Evolutionary conservation across 2,888 invertebrate genomes (phyloP), one percentile per base, ranked within the genome.

Genomic region (Notodonta dromedarius): DNA sequence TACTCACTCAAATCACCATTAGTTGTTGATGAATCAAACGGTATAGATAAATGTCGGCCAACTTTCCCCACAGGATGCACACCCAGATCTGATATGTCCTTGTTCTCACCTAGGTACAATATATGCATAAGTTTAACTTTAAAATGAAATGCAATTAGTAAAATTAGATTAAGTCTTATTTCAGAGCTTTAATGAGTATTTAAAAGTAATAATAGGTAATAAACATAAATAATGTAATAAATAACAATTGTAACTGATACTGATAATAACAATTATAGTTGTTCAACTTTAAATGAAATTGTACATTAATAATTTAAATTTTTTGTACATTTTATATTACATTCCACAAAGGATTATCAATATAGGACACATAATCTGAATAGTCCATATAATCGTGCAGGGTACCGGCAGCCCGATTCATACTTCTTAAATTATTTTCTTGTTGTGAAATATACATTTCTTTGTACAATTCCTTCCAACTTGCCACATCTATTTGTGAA

Each of bases 1-100:
- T 82, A 91, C 92, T 91, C 78, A 92, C 92, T 84, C 84, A 91
- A 67, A 73, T 92, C 91, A 76, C 93, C 91, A 85, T 91, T 93
- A 69, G 87, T 78, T 66, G 90, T 82, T 63, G 90, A 68, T 59
- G 91, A 84, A 78, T 92, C 91, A 84, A 91, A 91, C 69, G 93
- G 92, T 80, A 93, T 84, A 68, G 93, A 93, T 69, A 93, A 87
- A 84, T 92, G 90, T 48, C 92, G 86, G 62, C 89, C 90, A 69
- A 88, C 86, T 81, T 91, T 93, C 64, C 84, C 86, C 67, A 85
- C 78, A 62, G 85, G 82, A 72, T 83, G 83, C 69, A 80, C 83
- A 73, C 80, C 84, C 75, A 83, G 75, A 78, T 86, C 84, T 74
- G 82, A 71, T 78, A 86, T 89, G 69, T 89, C 89, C 60, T 82